A percentile compares a stretch with the other conserved stretches of the same genome.
phyloP scores from a whole-genome alignment of 2,888 invertebrate species.

The Flexamia atlantica region DNA sequence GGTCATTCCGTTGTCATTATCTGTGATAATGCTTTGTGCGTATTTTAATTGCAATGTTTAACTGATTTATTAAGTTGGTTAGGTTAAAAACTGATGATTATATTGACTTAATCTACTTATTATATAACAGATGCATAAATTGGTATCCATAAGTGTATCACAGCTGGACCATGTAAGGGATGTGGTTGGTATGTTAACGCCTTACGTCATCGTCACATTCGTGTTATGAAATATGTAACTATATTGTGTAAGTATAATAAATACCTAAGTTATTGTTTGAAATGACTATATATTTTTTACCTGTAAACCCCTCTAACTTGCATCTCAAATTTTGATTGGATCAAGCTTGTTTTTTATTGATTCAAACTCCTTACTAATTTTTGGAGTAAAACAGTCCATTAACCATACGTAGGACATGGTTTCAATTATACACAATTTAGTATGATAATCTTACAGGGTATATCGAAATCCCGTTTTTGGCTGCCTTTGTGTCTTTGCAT shows the following conservation, averaged over 20 bases:
- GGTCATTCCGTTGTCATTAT: constrained; percentile 35
- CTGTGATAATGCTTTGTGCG: constrained; percentile 32
- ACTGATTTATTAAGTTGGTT: not conserved
- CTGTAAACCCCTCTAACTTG: too few species aligned
- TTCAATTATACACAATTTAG: too few species aligned
- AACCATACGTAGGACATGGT: too few species aligned
- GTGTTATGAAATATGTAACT: constrained; percentile 46
- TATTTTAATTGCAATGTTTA: not conserved
- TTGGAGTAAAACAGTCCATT: too few species aligned
- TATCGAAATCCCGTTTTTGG: too few species aligned
- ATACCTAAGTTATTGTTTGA: constrained; percentile 46
- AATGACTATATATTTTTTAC: too few species aligned
- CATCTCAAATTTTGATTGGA: too few species aligned
- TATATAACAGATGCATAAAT: not conserved
- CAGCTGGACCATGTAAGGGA: not conserved
- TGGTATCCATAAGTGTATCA: constrained; percentile 4
- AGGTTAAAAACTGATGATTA: not conserved
- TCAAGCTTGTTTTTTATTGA: too few species aligned
- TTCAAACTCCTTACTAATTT: too few species aligned
- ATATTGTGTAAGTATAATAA: constrained; percentile 45
- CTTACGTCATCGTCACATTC: constrained; percentile 31
- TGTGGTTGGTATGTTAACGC: constrained; percentile 12
- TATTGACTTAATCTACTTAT: not conserved
- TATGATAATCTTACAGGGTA: too few species aligned
- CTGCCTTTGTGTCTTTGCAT: too few species aligned